Evolutionary conservation across 2,113 vertebrate species (phyloP), one percentile per base, ranked within the genome.

Genomic region (Aptenodytes patagonicus): DNA sequence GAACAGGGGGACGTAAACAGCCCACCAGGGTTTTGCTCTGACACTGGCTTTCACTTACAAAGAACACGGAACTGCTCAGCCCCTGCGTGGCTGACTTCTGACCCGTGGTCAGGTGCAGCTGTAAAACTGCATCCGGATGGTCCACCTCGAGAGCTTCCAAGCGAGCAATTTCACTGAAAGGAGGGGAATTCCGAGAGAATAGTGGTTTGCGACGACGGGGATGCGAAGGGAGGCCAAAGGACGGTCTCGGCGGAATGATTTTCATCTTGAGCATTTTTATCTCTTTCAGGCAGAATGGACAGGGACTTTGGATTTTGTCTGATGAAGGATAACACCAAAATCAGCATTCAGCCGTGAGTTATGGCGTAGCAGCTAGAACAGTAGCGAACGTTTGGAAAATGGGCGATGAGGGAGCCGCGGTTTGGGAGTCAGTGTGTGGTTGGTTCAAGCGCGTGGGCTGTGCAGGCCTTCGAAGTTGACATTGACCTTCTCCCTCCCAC

Each of bases 311-410:
- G 95, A 26, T 91, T 98, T 69, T 90, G 89, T 54, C 70, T 98
- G 55, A 80, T 96, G 80, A 97, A 97, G 91, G 98, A 98, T 13
- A 95, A 96, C 89, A 94, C 96, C n/a, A 97, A 96, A 46, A 92
- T 98, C 96, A 96, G 83, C 93, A 94, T 98, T 76, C 91, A 98
- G 87, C 98, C 98, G 98, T 99, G 91, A 98, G 98, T 98, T 44
- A 17, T 36, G 29, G 13, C 29, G 7, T 13, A 10, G 46, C 32
- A 6, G 11, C 31, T 6, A 24, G 47, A 29, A 19, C 17, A 11
- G 15, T 5, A 6, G 13, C 47, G 13, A 46, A 54, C 11, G 3
- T 2, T 46, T 20, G 24, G n/a, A 21, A 14, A 42, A 16, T 1
- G 31, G 11, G 29, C 2, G 44, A 25, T 4, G 32, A 17, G 42